phyloP scores from a whole-genome alignment of 2,888 invertebrate genomes.

The Scaptomyza reducta region DNA sequence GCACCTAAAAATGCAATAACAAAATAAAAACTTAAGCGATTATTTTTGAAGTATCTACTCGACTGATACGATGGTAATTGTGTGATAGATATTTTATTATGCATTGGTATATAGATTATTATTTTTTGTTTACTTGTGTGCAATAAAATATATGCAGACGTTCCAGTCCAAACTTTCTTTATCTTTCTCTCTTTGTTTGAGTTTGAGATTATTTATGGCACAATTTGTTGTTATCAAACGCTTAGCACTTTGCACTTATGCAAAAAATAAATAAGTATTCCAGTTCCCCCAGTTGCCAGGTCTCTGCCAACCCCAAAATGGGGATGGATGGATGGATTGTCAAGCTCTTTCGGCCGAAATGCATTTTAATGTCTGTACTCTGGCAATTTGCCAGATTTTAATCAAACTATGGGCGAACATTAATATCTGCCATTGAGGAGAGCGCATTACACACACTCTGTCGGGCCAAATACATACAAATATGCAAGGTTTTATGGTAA shows the following conservation, averaged over 20 bases:
- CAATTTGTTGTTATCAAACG: conserved; percentile 43
- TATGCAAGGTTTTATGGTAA: conserved; percentile 84
- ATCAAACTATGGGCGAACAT: conserved; percentile 82
- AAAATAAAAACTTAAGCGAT: conserved; percentile 11
- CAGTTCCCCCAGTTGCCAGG: conserved; percentile 27
- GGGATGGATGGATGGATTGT: conserved; percentile 70
- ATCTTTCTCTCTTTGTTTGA: not conserved
- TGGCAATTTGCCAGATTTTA: conserved; percentile 83
- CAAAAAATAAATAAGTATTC: conserved; percentile 30
- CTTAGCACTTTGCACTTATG: conserved; percentile 17
- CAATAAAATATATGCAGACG: too few species aligned
- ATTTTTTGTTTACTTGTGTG: too few species aligned
- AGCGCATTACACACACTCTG: conserved; percentile 26
- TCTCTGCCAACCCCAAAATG: conserved; percentile 12
- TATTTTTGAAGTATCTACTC: conserved; percentile 17
- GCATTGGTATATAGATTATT: too few species aligned
- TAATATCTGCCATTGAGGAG: conserved; percentile 77
- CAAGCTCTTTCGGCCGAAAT: conserved; percentile 46
- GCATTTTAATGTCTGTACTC: conserved; percentile 63
- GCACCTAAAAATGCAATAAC: conserved; percentile 35
- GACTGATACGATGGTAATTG: conserved; percentile 35
- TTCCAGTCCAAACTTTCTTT: not conserved
- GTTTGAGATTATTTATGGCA: conserved; percentile 36
- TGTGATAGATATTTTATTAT: too few species aligned
- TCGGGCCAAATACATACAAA: conserved; percentile 75